These are phyloP conservation scores for Mongoloraphidia duomilia DNA, from an alignment of 2,888 invertebrate species.

Conservation along the genomic window DNA sequence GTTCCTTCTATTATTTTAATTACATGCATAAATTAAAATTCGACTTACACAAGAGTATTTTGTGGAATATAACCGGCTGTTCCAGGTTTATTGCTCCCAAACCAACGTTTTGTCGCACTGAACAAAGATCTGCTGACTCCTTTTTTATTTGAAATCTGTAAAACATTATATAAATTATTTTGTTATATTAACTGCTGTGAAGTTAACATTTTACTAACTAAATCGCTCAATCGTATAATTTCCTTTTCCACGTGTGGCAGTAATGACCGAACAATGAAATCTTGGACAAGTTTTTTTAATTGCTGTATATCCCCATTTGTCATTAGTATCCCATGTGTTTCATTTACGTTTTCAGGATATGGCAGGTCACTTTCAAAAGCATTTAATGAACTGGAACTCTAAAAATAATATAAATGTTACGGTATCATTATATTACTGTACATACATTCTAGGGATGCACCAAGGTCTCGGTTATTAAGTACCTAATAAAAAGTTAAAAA, in stretches of 20 bases:
- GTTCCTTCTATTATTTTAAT: no score
- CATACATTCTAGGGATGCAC: no score
- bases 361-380: constrained; percentile 10
- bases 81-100: constrained; percentile 79
- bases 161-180: constrained; percentile 6
- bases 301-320: constrained; percentile 73
- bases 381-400: constrained; percentile 11
- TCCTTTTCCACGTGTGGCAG: constrained; percentile 86
- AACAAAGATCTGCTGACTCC: constrained; percentile 86
- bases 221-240: constrained; percentile 64
- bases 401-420: background rate
- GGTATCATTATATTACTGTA: no score
- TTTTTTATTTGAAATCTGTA: constrained; percentile 66
- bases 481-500: no score
- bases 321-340: constrained; percentile 56
- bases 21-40: background rate
- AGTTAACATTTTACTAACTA: constrained; percentile 32
- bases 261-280: constrained; percentile 73
- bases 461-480: no score
- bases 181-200: constrained; percentile 1
- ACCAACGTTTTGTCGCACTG: constrained; percentile 91
- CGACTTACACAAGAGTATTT: constrained; percentile 70
- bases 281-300: constrained; percentile 69
- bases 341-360: background rate
- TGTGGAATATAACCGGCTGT: constrained; percentile 44